Evolutionary conservation across 1,140 invertebrate genomes (phyloP).

Genomic region (Bemisia tabaci): DNA sequence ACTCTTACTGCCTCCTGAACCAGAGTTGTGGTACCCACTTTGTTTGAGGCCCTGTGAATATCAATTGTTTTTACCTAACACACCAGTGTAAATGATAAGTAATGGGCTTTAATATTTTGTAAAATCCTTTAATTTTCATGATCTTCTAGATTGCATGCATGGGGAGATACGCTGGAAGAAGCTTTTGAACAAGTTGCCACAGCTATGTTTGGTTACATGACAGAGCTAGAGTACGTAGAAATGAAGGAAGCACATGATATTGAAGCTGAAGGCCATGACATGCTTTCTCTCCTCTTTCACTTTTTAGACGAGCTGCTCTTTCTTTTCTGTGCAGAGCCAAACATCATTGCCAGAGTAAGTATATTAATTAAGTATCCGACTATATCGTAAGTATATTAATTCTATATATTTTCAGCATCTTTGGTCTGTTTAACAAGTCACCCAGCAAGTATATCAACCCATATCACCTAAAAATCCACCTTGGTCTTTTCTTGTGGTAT

Average conservation of each 20-base stretch:
- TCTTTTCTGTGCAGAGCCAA: conserved; percentile 82
- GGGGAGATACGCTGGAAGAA: conserved; percentile 79
- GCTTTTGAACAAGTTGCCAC: conserved; percentile 91
- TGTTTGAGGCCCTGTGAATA: neutral
- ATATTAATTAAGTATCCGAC: too few species aligned
- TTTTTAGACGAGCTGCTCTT: conserved; percentile 93
- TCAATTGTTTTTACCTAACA: neutral
- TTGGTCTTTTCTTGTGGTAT: conserved; percentile 4
- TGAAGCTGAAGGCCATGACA: conserved; percentile 73
- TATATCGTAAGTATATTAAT: too few species aligned
- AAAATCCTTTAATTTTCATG: conserved; percentile 3
- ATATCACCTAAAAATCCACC: too few species aligned
- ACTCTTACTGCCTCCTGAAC: neutral
- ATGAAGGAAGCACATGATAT: conserved; percentile 64
- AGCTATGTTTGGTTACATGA: conserved; percentile 97
- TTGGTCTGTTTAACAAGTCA: too few species aligned
- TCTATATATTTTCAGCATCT: too few species aligned
- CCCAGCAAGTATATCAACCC: too few species aligned
- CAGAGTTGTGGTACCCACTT: neutral
- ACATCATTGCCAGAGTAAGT: conserved; percentile 51
- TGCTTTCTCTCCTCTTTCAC: conserved; percentile 77
- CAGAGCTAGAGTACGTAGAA: conserved; percentile 75
- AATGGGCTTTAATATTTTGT: too few species aligned
- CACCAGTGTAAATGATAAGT: too few species aligned
- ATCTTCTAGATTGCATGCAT: conserved; percentile 62